Evolutionary conservation across 2,113 vertebrate species (phyloP).

Genomic region (Rhynchomys soricoides): DNA sequence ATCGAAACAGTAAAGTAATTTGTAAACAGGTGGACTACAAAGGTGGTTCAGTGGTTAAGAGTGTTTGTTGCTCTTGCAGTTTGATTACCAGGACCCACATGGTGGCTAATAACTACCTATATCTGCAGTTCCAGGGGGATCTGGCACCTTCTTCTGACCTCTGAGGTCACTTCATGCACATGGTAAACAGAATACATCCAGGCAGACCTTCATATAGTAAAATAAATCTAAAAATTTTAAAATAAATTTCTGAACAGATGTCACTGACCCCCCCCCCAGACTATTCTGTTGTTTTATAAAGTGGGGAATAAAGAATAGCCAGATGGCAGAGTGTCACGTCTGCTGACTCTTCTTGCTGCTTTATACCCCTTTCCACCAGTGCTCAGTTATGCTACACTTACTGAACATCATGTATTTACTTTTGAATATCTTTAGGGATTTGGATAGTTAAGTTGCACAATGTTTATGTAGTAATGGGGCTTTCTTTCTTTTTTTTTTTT

Average conservation of each 20-base stretch:
- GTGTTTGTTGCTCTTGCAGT: not conserved
- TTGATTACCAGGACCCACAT: not conserved
- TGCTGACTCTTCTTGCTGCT: not conserved
- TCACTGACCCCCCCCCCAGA: not conserved
- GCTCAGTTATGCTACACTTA: not conserved
- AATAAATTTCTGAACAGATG: not conserved
- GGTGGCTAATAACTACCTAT: not conserved
- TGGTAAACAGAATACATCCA: not conserved
- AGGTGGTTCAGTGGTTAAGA: not conserved
- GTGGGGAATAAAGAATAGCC: not conserved
- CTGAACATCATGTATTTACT: not conserved
- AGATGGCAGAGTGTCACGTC: not conserved
- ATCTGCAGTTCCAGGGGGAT: not conserved
- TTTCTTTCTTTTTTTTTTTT: no score
- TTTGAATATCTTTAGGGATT: not conserved
- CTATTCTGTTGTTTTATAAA: not conserved
- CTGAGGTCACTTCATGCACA: not conserved
- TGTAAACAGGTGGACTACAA: not conserved
- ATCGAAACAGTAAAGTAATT: not conserved
- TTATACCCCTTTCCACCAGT: not conserved
- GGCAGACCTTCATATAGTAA: not conserved
- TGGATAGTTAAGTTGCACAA: not conserved
- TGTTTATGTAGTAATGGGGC: not conserved
- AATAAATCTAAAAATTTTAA: not conserved
- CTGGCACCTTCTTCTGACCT: not conserved